Evolutionary conservation across 2,888 invertebrate genomes (phyloP).

Genomic region (Alloscopus bannaensis): DNA sequence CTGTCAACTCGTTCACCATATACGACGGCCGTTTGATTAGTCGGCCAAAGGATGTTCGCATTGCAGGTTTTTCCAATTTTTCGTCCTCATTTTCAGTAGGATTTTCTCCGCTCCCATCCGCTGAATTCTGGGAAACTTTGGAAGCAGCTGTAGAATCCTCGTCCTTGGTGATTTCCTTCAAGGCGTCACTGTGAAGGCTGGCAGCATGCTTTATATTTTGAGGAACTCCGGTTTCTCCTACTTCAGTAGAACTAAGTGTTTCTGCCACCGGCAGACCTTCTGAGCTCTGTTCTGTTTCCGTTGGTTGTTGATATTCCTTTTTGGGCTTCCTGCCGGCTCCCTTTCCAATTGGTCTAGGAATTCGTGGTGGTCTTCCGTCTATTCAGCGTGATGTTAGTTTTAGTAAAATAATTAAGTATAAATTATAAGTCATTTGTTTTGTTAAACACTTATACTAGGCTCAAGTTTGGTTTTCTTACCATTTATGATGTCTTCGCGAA

Average conservation of each 20-base stretch:
- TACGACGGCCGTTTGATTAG: constrained; percentile 52
- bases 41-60: constrained; percentile 57
- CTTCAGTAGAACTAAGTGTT: background rate
- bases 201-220: background rate
- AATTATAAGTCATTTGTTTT: background rate
- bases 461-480: constrained; percentile 30
- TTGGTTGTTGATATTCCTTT: background rate
- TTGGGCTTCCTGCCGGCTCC: constrained; percentile 25
- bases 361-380: constrained; percentile 47
- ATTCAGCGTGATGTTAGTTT: background rate
- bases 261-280: background rate
- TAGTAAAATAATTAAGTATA: background rate
- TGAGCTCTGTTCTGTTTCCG: background rate
- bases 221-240: background rate
- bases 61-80: constrained; percentile 14
- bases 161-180: background rate
- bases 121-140: background rate
- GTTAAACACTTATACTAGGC: background rate
- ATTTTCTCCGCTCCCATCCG: background rate
- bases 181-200: background rate
- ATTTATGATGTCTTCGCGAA: constrained; percentile 55
- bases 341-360: background rate
- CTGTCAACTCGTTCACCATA: constrained; percentile 42
- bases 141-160: background rate
- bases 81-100: constrained; percentile 9